Evolutionary conservation across 1,140 invertebrate genomes (phyloP), one percentile per base, ranked within the genome.

Genomic region (Leptonema lineaticorne): DNA sequence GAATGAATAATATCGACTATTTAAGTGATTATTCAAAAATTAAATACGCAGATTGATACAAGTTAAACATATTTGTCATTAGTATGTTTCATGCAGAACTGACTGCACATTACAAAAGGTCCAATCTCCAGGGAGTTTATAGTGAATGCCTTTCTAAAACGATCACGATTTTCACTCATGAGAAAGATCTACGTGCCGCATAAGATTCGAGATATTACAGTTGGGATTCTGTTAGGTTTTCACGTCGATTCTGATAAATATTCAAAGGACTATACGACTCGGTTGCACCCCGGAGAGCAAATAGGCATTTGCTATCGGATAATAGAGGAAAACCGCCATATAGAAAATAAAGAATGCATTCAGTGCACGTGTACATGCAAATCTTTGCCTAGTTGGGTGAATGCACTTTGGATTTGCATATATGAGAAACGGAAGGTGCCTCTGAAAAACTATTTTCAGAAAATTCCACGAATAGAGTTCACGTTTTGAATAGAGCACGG

Each of bases 291-390:
- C 22, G 8, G 50, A n/a, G n/a, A 53, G 50, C 46, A 48, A 53
- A 53, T 24, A 22, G 37, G 37, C 37, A 16, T 41, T 16, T 41
- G 11, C 16, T 16, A 11, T 20, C n/a, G 18, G 22, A 20, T 11
- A 22, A 50, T 7, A 11, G 20, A 14, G 20, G 9, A 24, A 8
- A 14, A 53, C 18, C 20, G 20, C n/a, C n/a, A 53, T 26, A 53
- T 24, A 22, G 46, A 20, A 14, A 22, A 22, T 24, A 9, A 11
- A 4, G 50, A 53, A 4, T 53, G 20, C 50, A 53, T 53, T 53
- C 50, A 26, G 22, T 24, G 50, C 50, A 53, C 50, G 50, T 22
- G 24, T 26, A 4, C 27, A 53, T 53, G 50, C 50, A 53, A 53
- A 53, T 53, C 50, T 41, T 41, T 41, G 16, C 37, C 37, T 11